Evolutionary conservation across 1,140 invertebrate species (phyloP).

Genomic region (Halictus rubicundus): DNA sequence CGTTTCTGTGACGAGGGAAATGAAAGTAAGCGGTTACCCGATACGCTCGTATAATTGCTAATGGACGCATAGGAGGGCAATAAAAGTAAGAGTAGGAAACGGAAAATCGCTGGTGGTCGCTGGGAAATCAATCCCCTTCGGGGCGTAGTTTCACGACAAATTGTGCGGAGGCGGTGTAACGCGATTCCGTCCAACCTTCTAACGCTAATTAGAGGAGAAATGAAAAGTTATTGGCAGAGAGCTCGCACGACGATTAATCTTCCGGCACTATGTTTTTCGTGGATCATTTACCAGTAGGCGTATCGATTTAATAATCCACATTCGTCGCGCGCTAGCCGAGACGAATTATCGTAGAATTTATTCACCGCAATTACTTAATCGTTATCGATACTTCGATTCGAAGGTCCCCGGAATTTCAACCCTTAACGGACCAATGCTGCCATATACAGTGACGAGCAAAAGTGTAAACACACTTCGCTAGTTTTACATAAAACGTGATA

Average conservation of each 20-base stretch:
- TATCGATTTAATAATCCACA: constrained; percentile 10
- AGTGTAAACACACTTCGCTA: too few relatives aligned
- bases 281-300: constrained; percentile 29
- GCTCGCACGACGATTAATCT: constrained; percentile 53
- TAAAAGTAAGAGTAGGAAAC: constrained; percentile 47
- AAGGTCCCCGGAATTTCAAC: too few relatives aligned
- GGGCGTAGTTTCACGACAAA: constrained; percentile 49
- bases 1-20: constrained; percentile 22
- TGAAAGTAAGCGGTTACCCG: constrained; percentile 40
- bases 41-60: constrained; percentile 44
- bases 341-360: background rate
- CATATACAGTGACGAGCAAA: too few relatives aligned
- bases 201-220: constrained; percentile 60
- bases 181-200: constrained; percentile 15
- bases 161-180: constrained; percentile 44
- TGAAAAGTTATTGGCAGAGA: constrained; percentile 57
- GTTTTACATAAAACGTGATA: too few relatives aligned
- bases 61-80: constrained; percentile 31
- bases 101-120: constrained; percentile 35
- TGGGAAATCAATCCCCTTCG: constrained; percentile 51
- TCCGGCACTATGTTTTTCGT: constrained; percentile 26
- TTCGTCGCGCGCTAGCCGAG: background rate
- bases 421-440: too few relatives aligned
- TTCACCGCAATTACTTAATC: background rate
- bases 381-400: background rate